phyloP scores from a whole-genome alignment of 2,888 invertebrate species.

The Trypoxylon attenuatum region DNA sequence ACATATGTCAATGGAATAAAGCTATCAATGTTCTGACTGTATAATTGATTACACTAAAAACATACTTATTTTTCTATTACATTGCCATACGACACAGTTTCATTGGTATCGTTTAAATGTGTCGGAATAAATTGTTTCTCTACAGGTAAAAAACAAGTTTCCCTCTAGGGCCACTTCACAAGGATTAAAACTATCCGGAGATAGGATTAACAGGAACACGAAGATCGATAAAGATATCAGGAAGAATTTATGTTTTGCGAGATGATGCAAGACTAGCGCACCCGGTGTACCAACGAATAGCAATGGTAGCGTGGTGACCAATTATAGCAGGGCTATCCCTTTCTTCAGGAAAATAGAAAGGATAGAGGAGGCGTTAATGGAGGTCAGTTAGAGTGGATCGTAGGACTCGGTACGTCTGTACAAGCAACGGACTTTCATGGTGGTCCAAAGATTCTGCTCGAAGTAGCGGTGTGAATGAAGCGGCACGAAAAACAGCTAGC shows the following conservation, averaged over 20 bases:
- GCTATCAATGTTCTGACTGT: no score
- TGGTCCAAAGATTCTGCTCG: neutral
- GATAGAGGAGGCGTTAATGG: constrained; percentile 2
- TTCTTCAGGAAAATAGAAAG: neutral
- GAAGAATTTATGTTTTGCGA: no score
- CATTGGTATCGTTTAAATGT: no score
- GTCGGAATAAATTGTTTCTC: no score
- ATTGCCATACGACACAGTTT: no score
- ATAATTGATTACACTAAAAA: no score
- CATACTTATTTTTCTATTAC: no score
- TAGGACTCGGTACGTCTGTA: neutral
- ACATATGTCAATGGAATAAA: no score
- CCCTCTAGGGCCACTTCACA: no score
- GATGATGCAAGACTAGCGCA: no score
- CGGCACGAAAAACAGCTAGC: neutral
- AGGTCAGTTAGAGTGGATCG: neutral
- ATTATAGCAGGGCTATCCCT: neutral
- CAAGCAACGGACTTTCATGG: neutral
- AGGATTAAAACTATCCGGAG: neutral
- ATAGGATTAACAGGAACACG: constrained; percentile 5
- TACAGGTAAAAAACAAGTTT: no score
- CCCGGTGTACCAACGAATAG: no score
- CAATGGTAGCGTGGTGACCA: neutral
- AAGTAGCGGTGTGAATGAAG: neutral
- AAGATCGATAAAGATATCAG: neutral